phyloP scores from a whole-genome alignment of 2,888 invertebrate species.

The Platerodrilus igneus region DNA sequence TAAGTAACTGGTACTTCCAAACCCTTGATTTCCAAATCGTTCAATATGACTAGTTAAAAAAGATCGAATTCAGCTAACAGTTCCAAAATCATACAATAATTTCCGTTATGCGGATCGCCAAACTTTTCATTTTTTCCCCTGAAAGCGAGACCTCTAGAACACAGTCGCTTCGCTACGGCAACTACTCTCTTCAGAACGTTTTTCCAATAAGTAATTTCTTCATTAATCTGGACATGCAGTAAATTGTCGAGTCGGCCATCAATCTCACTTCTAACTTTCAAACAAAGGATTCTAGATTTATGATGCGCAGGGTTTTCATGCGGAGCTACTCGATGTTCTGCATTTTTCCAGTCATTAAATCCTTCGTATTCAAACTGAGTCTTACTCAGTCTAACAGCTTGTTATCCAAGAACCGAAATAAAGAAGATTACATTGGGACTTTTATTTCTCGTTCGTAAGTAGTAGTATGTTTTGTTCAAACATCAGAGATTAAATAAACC shows the following conservation, averaged over 20 bases:
- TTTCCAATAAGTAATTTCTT: slow-evolving; percentile 24
- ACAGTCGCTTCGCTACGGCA: slow-evolving; percentile 18
- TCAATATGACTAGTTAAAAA: slow-evolving; percentile 32
- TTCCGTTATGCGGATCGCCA: slow-evolving; percentile 21
- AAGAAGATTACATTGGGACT: too few relatives aligned
- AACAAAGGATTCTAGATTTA: slow-evolving; percentile 24
- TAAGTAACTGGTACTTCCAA: slow-evolving; percentile 32
- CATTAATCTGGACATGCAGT: slow-evolving; percentile 1
- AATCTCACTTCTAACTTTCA: slow-evolving; percentile 3
- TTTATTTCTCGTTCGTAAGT: too few relatives aligned
- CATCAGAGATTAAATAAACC: too few relatives aligned
- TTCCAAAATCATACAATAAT: slow-evolving; percentile 34
- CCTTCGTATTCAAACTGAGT: slow-evolving; percentile 27
- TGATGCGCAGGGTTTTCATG: slow-evolving; percentile 29
- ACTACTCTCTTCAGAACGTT: slow-evolving; percentile 26
- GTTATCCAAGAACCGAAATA: too few relatives aligned
- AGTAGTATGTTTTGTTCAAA: too few relatives aligned
- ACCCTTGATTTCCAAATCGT: slow-evolving; percentile 29
- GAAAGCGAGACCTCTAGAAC: slow-evolving; percentile 27
- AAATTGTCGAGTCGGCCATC: slow-evolving; percentile 1
- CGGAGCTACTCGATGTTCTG: slow-evolving; percentile 24
- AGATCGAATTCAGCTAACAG: slow-evolving; percentile 35
- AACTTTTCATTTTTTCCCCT: slow-evolving; percentile 26
- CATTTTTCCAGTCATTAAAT: slow-evolving; percentile 32
- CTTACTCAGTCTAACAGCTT: too few relatives aligned